Evolutionary conservation across 2,888 invertebrate genomes (phyloP).

Genomic region (Aphodius granarius): DNA sequence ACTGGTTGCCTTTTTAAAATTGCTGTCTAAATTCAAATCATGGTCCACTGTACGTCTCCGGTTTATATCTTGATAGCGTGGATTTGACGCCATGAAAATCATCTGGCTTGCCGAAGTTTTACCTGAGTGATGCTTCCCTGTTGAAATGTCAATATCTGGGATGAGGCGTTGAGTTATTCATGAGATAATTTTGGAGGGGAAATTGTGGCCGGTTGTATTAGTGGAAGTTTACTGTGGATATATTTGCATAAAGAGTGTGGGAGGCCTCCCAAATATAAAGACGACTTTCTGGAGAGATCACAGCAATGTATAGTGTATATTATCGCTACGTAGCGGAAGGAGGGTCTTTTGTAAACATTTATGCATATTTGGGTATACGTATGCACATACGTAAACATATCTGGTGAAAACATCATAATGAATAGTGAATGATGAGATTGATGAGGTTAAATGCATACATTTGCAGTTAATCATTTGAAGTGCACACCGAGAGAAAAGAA

Average conservation of each 20-base stretch:
- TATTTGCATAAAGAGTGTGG: neutral
- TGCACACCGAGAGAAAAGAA: too few relatives aligned
- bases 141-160: neutral
- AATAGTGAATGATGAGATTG: too few relatives aligned
- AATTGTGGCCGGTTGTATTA: neutral
- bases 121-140: neutral
- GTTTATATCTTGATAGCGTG: neutral
- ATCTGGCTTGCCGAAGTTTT: neutral
- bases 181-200: neutral
- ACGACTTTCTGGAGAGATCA: neutral
- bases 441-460: too few relatives aligned
- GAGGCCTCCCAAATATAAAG: neutral
- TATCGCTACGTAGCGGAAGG: neutral
- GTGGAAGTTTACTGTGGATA: neutral
- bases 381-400: too few relatives aligned
- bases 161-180: neutral
- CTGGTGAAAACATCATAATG: too few relatives aligned
- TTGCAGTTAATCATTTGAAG: too few relatives aligned
- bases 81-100: neutral
- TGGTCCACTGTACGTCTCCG: too few relatives aligned
- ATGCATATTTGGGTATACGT: too few relatives aligned
- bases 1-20: too few relatives aligned
- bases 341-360: too few relatives aligned
- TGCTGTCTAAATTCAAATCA: too few relatives aligned
- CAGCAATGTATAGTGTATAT: neutral